Evolutionary conservation across 1,140 invertebrate genomes (phyloP), one percentile per base, ranked within the genome.

Genomic region (Brachionus sp.): DNA sequence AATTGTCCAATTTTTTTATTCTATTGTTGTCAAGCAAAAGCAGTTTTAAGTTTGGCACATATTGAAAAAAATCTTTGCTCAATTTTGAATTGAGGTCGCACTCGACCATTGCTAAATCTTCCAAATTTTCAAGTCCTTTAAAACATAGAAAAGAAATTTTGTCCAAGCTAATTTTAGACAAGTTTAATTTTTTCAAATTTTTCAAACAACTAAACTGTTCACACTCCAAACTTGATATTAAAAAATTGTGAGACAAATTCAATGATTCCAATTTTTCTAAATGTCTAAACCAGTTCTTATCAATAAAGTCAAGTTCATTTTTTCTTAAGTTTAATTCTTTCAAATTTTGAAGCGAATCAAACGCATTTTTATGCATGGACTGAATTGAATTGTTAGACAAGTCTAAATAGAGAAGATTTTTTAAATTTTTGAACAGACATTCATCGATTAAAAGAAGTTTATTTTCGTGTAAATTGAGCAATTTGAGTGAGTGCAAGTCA

Each of bases 231-330:
- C 25, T 16, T 1, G 33, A 37, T 16, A 70, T 70, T 44, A 70
- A 70, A 70, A 70, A 70, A 33, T 70, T 70, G 35, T 70, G 66
- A 3, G 66, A 70, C 37, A 70, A 70, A 70, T 70, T 70, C 37
- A 70, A 35, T 9, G 37, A 13, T 70, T 70, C 33, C 5, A 70
- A 70, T 19, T 70, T 10, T 12, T 37, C 5, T 70, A 70, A 70
- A 70, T 70, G 37, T 42, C 37, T 39, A 16, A 70, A 70, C 66
- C 66, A 70, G 37, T 23, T 16, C 16, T 70, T 70, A 16, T 70
- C 66, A 16, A 70, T 70, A 19, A 70, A 70, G 19, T 70, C 66
- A 19, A 70, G 42, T 39, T 70, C 66, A 23, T 70, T 70, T 70
- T 70, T 70, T 37, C 66, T 37, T 19, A 70, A 37, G 16, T 70